Conservation (phyloP, 2,888 invertebrate genomes). For the Formica aserva region DNA sequence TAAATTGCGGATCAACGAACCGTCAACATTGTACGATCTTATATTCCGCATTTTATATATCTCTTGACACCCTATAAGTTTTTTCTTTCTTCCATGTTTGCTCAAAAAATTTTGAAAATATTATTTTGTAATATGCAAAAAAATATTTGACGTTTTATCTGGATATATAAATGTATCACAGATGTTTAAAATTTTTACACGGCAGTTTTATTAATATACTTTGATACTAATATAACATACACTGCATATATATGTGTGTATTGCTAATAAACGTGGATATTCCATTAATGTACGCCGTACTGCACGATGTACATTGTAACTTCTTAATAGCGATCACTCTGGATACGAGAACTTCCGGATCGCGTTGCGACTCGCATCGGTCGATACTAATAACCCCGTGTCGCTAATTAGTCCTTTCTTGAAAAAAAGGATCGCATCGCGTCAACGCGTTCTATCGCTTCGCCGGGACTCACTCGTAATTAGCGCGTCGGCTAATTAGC, state of each 20-base stretch:
- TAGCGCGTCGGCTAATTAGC: constrained; percentile 40
- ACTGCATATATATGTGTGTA: too few relatives aligned
- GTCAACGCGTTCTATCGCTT: constrained; percentile 47
- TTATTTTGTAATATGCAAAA: not conserved
- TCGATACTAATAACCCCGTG: constrained; percentile 45
- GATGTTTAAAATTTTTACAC: not conserved
- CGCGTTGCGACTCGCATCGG: not conserved
- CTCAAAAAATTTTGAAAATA: not conserved
- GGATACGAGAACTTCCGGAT: constrained; percentile 13
- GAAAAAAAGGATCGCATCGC: constrained; percentile 4
- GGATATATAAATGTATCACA: constrained; percentile 3
- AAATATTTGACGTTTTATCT: not conserved
- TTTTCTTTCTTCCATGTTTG: not conserved
- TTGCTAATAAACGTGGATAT: not conserved
- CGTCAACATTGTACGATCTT: constrained; percentile 64
- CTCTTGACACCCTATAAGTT: not conserved
- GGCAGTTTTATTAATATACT: not conserved
- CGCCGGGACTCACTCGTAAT: constrained; percentile 34
- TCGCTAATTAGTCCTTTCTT: constrained; percentile 47
- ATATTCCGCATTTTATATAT: not conserved
- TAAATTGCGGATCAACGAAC: constrained; percentile 81
- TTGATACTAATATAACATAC: not conserved
- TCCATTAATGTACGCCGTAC: not conserved
- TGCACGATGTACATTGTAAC: not conserved
- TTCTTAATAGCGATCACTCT: not conserved